Base-by-base conservation (phyloP, 2,113 vertebrate genomes). In the Ciconia stormi region DNA sequence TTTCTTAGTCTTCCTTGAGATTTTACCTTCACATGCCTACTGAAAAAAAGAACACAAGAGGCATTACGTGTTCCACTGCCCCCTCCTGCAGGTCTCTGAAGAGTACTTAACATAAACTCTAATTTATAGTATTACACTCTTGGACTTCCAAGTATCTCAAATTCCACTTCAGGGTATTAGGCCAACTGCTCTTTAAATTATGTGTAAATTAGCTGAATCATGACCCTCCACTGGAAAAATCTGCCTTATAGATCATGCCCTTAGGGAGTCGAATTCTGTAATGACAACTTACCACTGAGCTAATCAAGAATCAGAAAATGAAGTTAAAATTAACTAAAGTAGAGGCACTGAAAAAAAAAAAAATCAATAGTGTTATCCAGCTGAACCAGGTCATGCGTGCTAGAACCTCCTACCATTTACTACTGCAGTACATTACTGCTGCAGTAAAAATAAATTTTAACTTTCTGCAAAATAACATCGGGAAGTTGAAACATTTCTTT, bases 161-260 rank as follows among this genome's bases (percentile, higher is more conserved):
- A 95, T 80, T 83, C 82, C 71, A 93, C 93, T 94, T 92, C 50
- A 91, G 76, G 59, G 59, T 95, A 94, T 95, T 86, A 92, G 79
- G 79, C 40, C 82, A 90, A 96, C 91, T 80, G 86, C 89, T 95
- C 91, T 87, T 92, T 89, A 95, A 95, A 93, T 92, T 81, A 91
- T 30, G 27, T 84, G 80, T 92, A 70, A 90, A 93, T 73, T 50
- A 81, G 67, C 71, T 66, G 55, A 90, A 95, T 83, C 58, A 49
- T 46, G 63, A 83, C 76, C 46, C 71, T 92, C 27, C 27, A 46
- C 82, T 90, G 89, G 89, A 86, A 92, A 95, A 88, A 42, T 38
- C 36, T 84, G 80, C 72, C 59, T 77, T 89, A 95, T 42, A 81
- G 93, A 92, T 91, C 76, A 59, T 84, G 76, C 70, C 94, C 86